phyloP scores from a whole-genome alignment of 2,797 vertebrate genomes.

The Enteromius trimaculatus region DNA sequence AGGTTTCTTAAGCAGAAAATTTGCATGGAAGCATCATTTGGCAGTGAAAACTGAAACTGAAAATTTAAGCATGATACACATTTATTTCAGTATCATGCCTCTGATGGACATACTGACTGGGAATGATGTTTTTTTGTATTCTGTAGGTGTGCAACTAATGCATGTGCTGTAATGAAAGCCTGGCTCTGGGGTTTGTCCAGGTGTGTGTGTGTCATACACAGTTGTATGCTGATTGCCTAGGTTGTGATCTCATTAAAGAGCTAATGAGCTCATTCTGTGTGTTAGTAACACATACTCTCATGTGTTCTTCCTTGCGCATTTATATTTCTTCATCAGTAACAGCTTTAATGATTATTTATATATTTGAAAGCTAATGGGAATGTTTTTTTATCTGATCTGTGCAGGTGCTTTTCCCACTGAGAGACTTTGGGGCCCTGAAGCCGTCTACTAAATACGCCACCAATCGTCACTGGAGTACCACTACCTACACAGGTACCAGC shows the following conservation, averaged over 20 bases:
- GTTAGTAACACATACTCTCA: conserved; percentile 29
- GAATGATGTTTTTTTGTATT: neutral
- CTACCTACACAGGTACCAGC: conserved; percentile 51
- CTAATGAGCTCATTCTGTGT: conserved; percentile 44
- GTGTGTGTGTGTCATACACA: conserved; percentile 18
- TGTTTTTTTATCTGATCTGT: conserved; percentile 16
- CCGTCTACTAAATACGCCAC: neutral
- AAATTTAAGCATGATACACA: neutral
- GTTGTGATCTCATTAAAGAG: conserved; percentile 42
- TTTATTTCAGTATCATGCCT: neutral
- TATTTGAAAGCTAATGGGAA: neutral
- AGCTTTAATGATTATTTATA: neutral
- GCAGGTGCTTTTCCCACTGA: conserved; percentile 47
- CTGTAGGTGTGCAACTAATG: neutral
- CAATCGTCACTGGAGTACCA: conserved; percentile 49
- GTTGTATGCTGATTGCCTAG: conserved; percentile 8
- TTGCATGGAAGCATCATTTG: neutral
- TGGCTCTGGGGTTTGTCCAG: conserved; percentile 22
- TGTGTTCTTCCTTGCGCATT: conserved; percentile 30
- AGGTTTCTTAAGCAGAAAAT: too few relatives aligned
- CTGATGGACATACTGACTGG: neutral
- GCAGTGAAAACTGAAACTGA: neutral
- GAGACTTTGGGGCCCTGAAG: conserved; percentile 34
- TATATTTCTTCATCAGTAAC: neutral
- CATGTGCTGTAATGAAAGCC: conserved; percentile 16